Evolutionary conservation across 2,113 vertebrate species (phyloP).

Genomic region (Atractosteus spatula): DNA sequence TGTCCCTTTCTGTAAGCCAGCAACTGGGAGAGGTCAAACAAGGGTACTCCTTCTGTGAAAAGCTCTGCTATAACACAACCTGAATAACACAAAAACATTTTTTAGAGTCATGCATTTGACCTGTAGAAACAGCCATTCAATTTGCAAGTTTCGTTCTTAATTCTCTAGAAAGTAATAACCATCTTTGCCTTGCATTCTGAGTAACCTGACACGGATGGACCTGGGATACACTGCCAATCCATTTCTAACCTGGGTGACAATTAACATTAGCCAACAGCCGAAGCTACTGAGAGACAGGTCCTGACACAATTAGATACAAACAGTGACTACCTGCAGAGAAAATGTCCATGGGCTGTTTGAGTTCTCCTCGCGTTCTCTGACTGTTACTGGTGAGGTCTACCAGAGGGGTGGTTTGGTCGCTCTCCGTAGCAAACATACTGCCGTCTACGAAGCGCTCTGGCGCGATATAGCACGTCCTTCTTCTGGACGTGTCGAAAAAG

Average conservation of each 20-base stretch:
- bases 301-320: not conserved
- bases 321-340: constrained; percentile 86
- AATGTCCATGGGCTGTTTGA: constrained; percentile 93
- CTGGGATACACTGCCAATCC: too few relatives aligned
- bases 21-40: constrained; percentile 95
- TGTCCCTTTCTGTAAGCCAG: constrained; percentile 92
- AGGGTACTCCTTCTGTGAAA: constrained; percentile 91
- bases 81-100: constrained; percentile 44
- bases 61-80: constrained; percentile 96
- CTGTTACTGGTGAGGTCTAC: constrained; percentile 90
- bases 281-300: too few relatives aligned
- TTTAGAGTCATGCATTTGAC: not conserved
- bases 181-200: too few relatives aligned
- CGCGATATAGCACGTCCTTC: constrained; percentile 92
- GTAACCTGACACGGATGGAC: too few relatives aligned
- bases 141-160: too few relatives aligned
- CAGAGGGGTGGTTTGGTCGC: constrained; percentile 89
- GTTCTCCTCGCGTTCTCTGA: constrained; percentile 86
- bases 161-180: too few relatives aligned
- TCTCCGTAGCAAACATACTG: constrained; percentile 85
- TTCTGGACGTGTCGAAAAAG: constrained; percentile 92
- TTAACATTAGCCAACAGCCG: too few relatives aligned
- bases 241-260: not conserved
- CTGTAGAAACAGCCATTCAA: too few relatives aligned
- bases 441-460: constrained; percentile 95